Percentiles rank a stretch among this genome's conserved stretches.
phyloP scores from a whole-genome alignment of 2,797 vertebrate species.

The Falco peregrinus region DNA sequence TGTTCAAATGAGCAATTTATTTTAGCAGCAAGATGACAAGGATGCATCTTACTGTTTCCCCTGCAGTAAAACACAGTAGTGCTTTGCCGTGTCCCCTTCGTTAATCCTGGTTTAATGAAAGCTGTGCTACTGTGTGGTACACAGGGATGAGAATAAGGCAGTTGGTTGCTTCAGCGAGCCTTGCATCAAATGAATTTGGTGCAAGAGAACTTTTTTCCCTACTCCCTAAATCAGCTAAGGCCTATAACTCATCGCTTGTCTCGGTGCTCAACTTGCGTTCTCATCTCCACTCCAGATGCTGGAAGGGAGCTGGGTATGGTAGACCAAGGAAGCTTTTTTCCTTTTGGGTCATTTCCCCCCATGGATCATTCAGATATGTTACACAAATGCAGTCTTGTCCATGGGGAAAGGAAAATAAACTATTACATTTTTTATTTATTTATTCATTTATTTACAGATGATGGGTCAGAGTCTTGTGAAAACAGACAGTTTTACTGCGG shows the following conservation, averaged over 20 bases:
- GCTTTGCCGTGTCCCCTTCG: background rate
- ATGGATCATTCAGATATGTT: background rate
- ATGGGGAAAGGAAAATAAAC: background rate
- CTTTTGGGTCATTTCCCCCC: background rate
- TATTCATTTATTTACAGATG: background rate
- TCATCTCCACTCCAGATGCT: background rate
- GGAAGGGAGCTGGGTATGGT: background rate
- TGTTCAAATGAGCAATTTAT: background rate
- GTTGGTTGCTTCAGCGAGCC: background rate
- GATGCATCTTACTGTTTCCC: background rate
- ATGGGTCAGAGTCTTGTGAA: background rate
- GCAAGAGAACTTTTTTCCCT: background rate
- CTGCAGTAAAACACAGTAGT: background rate
- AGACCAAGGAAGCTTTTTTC: background rate
- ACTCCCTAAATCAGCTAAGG: background rate
- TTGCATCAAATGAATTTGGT: background rate
- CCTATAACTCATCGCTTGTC: background rate
- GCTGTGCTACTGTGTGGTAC: background rate
- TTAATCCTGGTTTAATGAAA: background rate
- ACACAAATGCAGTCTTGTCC: background rate
- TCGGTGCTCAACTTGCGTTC: background rate
- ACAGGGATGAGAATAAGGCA: background rate
- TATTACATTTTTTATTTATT: background rate
- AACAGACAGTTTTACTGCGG: background rate
- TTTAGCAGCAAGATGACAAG: background rate